Base-by-base conservation (phyloP, 2,113 vertebrate genomes). In the Pholis gunnellus region DNA sequence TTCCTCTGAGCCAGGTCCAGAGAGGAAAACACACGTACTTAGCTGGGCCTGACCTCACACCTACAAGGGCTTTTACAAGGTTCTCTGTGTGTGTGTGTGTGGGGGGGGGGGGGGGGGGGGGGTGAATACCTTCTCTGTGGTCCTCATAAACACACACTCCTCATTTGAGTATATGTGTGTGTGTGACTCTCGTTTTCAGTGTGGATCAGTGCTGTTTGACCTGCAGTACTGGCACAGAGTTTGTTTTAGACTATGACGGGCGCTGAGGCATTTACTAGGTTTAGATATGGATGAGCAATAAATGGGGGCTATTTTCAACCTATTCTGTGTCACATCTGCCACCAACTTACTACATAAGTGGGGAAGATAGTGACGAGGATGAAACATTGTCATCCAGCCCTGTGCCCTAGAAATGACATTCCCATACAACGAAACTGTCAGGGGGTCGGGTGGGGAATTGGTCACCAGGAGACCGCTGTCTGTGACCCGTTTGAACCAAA, bases 51-150 rank as follows among this genome's bases (percentile, higher is more conserved):
- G 75, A 83, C 69, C 88, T 88, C 88, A 82, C 88, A 87, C 85
- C 87, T 85, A 83, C 83, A 87, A 9, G 78, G 77, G 82, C 77
- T 82, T 82, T 78, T 61, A 80, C 34, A 70, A 48, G 70, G 54
- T 22, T 36, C 44, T 52, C 2, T 18, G 42, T n/a, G 72, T 67
- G 78, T 67, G 50, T 59, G 78, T 61, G 54, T n/a, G 27, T 71
- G 66, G n/a, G 5, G 56, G 59, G 52, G 57, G 77, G 36, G 46
- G 72, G 73, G 69, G 17, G 66, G 48, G 4, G 20, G 34, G 57
- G 13, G 81, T 90, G 88, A 92, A 90, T 89, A 64, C 63, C 65
- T 60, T 68, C 78, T 86, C 76, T 89, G 89, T 91, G 63, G 36
- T n/a, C 7, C 34, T 29, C 46, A 78, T 22, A 34, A 70, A 79